Evolutionary conservation across 2,113 vertebrate genomes (phyloP).

Genomic region (Cygnus buccinator): DNA sequence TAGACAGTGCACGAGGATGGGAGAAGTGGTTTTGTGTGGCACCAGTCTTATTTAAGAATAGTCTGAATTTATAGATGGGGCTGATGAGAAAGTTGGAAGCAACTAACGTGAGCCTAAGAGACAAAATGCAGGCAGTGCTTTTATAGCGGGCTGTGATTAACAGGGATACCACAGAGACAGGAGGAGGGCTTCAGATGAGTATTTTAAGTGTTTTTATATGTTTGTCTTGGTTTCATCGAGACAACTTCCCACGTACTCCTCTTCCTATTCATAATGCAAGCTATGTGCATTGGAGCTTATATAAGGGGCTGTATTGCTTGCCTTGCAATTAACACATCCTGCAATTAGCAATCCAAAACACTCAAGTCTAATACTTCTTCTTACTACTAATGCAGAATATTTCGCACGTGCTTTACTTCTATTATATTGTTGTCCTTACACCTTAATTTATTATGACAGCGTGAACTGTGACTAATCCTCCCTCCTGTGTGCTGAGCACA

Average conservation of each 20-base stretch:
- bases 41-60: constrained; percentile 58
- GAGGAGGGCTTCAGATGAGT: neutral
- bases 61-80: constrained; percentile 56
- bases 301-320: neutral
- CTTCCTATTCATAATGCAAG: constrained; percentile 17
- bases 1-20: constrained; percentile 23
- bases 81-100: constrained; percentile 49
- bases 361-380: neutral
- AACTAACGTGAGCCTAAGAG: neutral
- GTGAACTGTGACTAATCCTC: neutral
- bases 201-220: constrained; percentile 57
- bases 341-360: constrained; percentile 11
- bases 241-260: neutral
- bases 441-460: neutral
- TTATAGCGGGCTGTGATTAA: constrained; percentile 14
- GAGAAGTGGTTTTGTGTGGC: constrained; percentile 54
- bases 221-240: constrained; percentile 33
- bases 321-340: constrained; percentile 4
- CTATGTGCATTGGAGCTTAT: neutral
- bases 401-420: neutral
- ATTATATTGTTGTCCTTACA: neutral
- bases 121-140: constrained; percentile 26
- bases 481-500: neutral
- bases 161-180: neutral
- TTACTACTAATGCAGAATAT: neutral